A percentile compares a stretch with the other conserved stretches of the same genome.
phyloP scores from a whole-genome alignment of 2,113 vertebrate species.

The Oryzias celebensis region DNA sequence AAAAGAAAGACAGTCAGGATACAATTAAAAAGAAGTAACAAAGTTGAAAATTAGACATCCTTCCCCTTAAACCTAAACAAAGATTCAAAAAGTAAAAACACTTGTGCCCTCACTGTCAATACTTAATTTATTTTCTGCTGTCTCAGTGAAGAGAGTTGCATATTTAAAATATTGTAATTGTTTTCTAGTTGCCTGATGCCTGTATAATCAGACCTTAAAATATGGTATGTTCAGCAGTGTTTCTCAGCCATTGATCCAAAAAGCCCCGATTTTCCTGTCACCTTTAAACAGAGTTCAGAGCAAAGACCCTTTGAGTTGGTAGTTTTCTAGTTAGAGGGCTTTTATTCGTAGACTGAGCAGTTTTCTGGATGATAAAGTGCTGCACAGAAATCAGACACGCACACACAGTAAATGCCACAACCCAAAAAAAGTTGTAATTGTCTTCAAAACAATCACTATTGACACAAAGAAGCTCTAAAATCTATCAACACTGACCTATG shows the following conservation, averaged over 20 bases:
- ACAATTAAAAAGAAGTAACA: constrained; percentile 5
- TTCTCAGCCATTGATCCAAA: constrained; percentile 24
- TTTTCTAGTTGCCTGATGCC: constrained; percentile 27
- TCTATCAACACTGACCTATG: too few relatives aligned
- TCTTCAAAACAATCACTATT: too few relatives aligned
- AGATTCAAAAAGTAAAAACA: constrained; percentile 24
- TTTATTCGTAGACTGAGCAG: not conserved
- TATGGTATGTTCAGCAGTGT: constrained; percentile 35
- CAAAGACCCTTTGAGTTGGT: constrained; percentile 2
- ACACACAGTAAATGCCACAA: too few relatives aligned
- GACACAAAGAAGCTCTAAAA: too few relatives aligned
- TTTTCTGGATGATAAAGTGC: too few relatives aligned
- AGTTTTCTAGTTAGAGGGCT: not conserved
- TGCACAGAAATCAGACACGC: too few relatives aligned
- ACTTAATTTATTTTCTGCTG: constrained; percentile 58
- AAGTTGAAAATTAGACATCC: constrained; percentile 8
- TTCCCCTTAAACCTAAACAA: constrained; percentile 13
- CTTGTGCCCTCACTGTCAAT: constrained; percentile 45
- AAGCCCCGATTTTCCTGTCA: not conserved
- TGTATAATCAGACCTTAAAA: constrained; percentile 35
- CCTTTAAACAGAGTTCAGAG: too few relatives aligned
- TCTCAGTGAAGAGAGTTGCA: constrained; percentile 43
- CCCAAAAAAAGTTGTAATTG: too few relatives aligned
- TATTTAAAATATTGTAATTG: constrained; percentile 46
- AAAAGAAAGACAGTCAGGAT: not conserved